Evolutionary conservation across 2,797 vertebrate genomes (phyloP).

Genomic region (Poeciliopsis turneri): DNA sequence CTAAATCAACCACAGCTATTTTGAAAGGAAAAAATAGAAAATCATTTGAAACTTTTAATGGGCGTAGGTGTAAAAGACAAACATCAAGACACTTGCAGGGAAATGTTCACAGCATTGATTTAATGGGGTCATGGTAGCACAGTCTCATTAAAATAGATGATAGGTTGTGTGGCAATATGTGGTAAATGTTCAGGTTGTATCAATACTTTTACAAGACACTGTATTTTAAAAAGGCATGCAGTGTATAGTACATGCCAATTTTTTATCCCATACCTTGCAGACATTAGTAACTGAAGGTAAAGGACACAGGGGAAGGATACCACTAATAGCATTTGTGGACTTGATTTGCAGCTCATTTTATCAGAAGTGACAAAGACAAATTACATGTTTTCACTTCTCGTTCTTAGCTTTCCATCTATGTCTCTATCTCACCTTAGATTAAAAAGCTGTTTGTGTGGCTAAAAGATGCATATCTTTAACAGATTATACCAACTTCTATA

Average conservation of each 20-base stretch:
- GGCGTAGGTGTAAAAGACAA: neutral
- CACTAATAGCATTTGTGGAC: slow-evolving; percentile 1
- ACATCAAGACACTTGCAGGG: neutral
- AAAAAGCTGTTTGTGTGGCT: neutral
- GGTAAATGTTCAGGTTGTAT: neutral
- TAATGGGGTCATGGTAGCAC: neutral
- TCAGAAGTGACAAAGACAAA: neutral
- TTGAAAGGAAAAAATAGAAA: neutral
- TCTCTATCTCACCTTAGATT: slow-evolving; percentile 3
- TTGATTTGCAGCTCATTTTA: slow-evolving; percentile 4
- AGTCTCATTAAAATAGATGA: neutral
- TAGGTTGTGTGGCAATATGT: neutral
- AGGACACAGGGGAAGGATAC: neutral
- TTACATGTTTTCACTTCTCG: neutral
- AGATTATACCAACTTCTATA: neutral
- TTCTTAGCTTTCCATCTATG: neutral
- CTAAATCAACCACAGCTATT: neutral
- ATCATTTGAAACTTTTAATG: neutral
- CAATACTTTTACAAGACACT: neutral
- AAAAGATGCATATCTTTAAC: neutral
- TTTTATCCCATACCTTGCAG: neutral
- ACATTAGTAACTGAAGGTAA: neutral
- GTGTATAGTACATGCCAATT: neutral
- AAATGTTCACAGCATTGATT: neutral
- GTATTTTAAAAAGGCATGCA: neutral